phyloP scores from a whole-genome alignment of 2,888 invertebrate genomes.

The Aphodius sticticus region DNA sequence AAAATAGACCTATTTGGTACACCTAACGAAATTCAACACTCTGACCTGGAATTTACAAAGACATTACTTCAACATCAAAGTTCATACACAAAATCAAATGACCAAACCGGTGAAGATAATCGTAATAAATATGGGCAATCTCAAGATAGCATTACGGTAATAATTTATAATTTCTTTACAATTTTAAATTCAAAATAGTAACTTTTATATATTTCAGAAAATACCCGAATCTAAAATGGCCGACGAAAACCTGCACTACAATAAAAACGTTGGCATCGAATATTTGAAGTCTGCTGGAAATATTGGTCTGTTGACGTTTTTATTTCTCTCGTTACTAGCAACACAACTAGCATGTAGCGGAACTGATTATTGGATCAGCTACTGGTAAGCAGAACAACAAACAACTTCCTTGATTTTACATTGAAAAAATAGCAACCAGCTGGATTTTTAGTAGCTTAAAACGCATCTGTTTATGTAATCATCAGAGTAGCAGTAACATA shows the following conservation, averaged over 20 bases:
- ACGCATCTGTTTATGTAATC: no score
- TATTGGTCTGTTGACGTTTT: constrained; percentile 41
- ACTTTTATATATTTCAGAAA: neutral
- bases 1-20: constrained; percentile 11
- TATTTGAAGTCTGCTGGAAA: constrained; percentile 51
- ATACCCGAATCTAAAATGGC: neutral
- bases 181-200: neutral
- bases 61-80: neutral
- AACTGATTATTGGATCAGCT: constrained; percentile 54
- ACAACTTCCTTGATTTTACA: neutral
- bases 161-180: neutral
- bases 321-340: constrained; percentile 45
- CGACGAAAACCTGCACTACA: constrained; percentile 37
- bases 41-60: neutral
- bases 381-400: constrained; percentile 46
- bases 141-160: neutral
- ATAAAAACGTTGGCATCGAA: constrained; percentile 30
- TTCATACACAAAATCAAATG: neutral
- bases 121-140: neutral
- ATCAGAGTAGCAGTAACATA: no score
- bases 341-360: constrained; percentile 50
- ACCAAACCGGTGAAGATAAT: no score
- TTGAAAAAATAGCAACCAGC: neutral
- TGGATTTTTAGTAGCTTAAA: no score
- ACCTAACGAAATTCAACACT: neutral